Evolutionary conservation across 1,140 invertebrate genomes (phyloP).

Genomic region (Rhopalosiphum padi): DNA sequence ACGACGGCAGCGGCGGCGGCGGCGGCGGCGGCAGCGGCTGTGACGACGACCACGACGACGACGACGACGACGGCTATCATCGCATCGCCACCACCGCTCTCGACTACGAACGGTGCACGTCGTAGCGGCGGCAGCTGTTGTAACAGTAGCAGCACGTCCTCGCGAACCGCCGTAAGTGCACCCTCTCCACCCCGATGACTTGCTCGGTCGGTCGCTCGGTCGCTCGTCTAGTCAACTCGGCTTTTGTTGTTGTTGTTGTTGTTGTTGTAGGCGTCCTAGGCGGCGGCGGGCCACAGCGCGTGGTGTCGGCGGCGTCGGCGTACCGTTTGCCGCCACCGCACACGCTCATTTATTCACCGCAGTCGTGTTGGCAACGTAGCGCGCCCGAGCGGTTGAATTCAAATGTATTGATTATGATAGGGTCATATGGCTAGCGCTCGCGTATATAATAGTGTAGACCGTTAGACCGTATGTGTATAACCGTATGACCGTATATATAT

Average conservation of each 20-base stretch:
- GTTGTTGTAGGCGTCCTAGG: neutral
- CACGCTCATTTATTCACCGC: slow-evolving; percentile 11
- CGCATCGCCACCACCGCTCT: neutral
- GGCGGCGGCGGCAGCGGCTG: neutral
- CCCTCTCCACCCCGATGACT: neutral
- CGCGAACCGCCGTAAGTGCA: slow-evolving; percentile 49
- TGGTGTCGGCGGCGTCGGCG: neutral
- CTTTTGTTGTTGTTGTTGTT: neutral
- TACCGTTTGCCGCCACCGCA: neutral
- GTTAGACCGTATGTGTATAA: neutral
- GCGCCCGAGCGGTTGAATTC: slow-evolving; percentile 30
- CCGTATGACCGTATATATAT: neutral
- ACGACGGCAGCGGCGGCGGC: neutral
- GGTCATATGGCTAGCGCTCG: slow-evolving; percentile 39
- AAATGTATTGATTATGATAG: slow-evolving; percentile 54
- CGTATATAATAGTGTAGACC: neutral
- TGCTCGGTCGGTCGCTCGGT: neutral
- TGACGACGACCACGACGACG: neutral
- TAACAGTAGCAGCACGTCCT: neutral
- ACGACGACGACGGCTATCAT: neutral
- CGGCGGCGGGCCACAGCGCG: neutral
- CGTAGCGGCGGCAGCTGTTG: neutral
- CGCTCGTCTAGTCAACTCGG: neutral
- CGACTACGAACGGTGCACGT: neutral
- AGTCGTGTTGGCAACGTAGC: slow-evolving; percentile 45